Evolutionary conservation across 2,888 invertebrate species (phyloP), one percentile per base, ranked within the genome.

Genomic region (Xanthorhoe designata): DNA sequence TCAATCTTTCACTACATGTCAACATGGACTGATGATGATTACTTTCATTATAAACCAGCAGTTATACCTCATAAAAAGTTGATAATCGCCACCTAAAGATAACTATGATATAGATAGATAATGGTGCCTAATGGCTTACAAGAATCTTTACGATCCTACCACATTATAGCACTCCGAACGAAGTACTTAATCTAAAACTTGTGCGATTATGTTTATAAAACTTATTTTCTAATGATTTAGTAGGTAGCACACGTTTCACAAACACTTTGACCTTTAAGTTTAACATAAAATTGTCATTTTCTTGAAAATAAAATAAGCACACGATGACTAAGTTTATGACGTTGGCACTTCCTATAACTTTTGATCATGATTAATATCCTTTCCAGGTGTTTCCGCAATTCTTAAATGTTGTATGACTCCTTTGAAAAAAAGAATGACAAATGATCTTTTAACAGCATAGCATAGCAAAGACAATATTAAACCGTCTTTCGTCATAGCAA

Each of bases 281-380:
- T 47, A 17, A 13, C 42, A 2, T 13, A 54, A 59, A 59, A 50
- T 45, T 29, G 57, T 61, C 35, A 60, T 45, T 55, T 56, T 63
- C 50, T 67, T 67, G 29, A 52, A 59, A 58, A 50, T 49, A 15
- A 24, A 24, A 24, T 4, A 24, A 1, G 35, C 13, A 24, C 38
- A 9, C n/a, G 45, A 42, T 67, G 67, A 67, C 63, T 67, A 64
- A 63, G 24, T 49, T 19, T 6, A 56, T 63, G 59, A 63, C 63
- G 60, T 61, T 19, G 32, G 29, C 47, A 42, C 58, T 59, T 59
- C 29, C 50, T 63, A 45, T 15, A 50, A 42, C 3, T n/a, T 53
- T 24, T 51, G 17, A 51, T 35, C 17, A 32, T 65, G 56, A 61
- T 53, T 61, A 56, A 61, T 50, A 38, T 57, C 32, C 32, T 51